Evolutionary conservation across 2,113 vertebrate species (phyloP), one percentile per base, ranked within the genome.

Genomic region (Vulpes ferrilata): DNA sequence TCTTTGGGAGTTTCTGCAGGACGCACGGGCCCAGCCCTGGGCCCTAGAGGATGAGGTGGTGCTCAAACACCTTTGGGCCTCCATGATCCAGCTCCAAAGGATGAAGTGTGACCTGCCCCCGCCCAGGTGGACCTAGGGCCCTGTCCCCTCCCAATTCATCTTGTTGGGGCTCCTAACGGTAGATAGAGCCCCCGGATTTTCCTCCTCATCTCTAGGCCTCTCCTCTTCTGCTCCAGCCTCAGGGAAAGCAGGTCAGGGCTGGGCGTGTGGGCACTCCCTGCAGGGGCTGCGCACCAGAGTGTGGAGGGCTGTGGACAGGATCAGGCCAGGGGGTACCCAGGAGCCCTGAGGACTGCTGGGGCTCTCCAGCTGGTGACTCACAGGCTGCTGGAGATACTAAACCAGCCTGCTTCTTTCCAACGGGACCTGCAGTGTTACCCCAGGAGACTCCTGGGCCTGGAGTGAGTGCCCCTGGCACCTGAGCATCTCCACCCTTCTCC

Each of bases 381-480:
- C 0, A 10, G 51, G 43, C 55, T 8, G 10, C 7, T 2, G 51
- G 1, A 27, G 20, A 76, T 7, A 74, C 65, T n/a, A 9, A 25
- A 20, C n/a, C 3, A 9, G 11, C 11, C 71, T n/a, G 73, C 76
- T 93, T 83, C 74, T 78, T 97, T 97, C 73, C 35, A 35, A 35
- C 76, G 53, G 99, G 99, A 96, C 98, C 99, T 79, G 99, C 99
- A 7, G 99, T 99, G 98, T 98, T 99, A 38, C 79, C 99, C 99
- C 71, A 99, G 98, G 98, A 99, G 98, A 94, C 98, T 99, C 15
- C 98, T 99, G 96, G 99, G 99, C 32, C 53, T 25, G 20, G 1
- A 60, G 15, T 0, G 0, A 27, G 35, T 32, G 5, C 19, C 51
- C 53, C 62, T 1, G 11, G 62, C 2, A 20, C 60, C 59, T 79